A percentile compares a stretch with the other conserved stretches of the same genome.
phyloP scores from a whole-genome alignment of 2,888 invertebrate species.

The Melieria picta region DNA sequence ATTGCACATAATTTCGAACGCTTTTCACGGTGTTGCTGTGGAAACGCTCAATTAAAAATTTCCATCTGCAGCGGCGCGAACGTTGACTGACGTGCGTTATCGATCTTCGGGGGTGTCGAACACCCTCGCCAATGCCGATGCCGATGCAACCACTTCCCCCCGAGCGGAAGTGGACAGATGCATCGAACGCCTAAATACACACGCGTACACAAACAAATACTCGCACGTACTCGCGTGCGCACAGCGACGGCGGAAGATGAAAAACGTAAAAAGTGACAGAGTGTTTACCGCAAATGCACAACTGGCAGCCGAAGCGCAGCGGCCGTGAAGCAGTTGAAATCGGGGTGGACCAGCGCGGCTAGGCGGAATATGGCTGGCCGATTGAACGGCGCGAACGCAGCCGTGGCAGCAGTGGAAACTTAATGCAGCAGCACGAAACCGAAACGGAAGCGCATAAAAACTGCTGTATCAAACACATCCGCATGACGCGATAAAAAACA shows the following conservation, averaged over 20 bases:
- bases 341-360: conserved; percentile 26
- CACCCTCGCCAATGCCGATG: conserved; percentile 23
- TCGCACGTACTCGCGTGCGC: conserved; percentile 8
- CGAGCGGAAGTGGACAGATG: conserved; percentile 57
- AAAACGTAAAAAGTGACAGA: not conserved
- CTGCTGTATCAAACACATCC: conserved; percentile 41
- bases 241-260: conserved; percentile 6
- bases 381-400: not conserved
- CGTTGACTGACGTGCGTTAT: conserved; percentile 52
- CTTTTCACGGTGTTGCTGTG: conserved; percentile 39
- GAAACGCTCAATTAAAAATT: conserved; percentile 11
- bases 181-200: conserved; percentile 39
- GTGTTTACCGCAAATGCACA: conserved; percentile 34
- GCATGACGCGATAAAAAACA: conserved; percentile 52
- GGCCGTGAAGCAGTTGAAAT: conserved; percentile 1
- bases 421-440: conserved; percentile 36
- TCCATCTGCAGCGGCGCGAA: conserved; percentile 41
- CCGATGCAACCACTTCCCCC: not conserved
- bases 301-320: conserved; percentile 27
- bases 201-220: not conserved
- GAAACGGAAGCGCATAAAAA: conserved; percentile 58
- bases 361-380: not conserved
- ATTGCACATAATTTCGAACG: conserved; percentile 25
- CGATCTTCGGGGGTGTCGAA: conserved; percentile 8
- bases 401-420: conserved; percentile 31